Evolutionary conservation across 2,888 invertebrate genomes (phyloP).

Genomic region (Danaus chrysippus): DNA sequence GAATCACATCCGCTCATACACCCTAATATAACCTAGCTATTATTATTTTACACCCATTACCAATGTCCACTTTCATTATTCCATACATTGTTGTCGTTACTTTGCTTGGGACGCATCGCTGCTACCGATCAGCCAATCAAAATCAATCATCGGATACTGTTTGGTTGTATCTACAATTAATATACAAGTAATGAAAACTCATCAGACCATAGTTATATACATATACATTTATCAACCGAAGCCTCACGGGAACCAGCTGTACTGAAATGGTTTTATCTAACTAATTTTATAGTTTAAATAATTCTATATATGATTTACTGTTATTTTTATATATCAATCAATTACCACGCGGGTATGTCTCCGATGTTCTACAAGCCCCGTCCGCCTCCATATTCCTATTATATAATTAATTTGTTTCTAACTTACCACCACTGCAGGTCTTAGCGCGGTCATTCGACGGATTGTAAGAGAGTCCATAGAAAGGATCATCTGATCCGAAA

Average conservation of each 20-base stretch:
- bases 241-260: constrained; percentile 19
- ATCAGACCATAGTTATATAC: constrained; percentile 15
- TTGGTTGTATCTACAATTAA: constrained; percentile 78
- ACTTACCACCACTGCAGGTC: constrained; percentile 61
- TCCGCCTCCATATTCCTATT: too few species aligned
- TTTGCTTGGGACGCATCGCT: constrained; percentile 64
- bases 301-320: neutral
- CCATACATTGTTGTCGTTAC: constrained; percentile 58
- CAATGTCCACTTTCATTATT: constrained; percentile 41
- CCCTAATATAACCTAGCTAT: neutral
- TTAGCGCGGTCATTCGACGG: constrained; percentile 60
- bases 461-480: constrained; percentile 70
- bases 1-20: too few species aligned
- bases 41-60: constrained; percentile 47
- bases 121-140: constrained; percentile 77
- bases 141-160: constrained; percentile 79
- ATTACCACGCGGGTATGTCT: too few species aligned
- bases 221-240: constrained; percentile 9
- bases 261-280: constrained; percentile 13
- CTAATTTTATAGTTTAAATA: constrained; percentile 3
- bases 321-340: too few species aligned
- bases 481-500: constrained; percentile 73
- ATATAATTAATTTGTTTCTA: constrained; percentile 9
- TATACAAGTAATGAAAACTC: constrained; percentile 63
- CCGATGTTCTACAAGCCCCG: too few species aligned